Percentiles rank a stretch among this genome's conserved stretches.
Evolutionary conservation across 1,140 invertebrate species (phyloP).

Genomic region (Drosophila tani): DNA sequence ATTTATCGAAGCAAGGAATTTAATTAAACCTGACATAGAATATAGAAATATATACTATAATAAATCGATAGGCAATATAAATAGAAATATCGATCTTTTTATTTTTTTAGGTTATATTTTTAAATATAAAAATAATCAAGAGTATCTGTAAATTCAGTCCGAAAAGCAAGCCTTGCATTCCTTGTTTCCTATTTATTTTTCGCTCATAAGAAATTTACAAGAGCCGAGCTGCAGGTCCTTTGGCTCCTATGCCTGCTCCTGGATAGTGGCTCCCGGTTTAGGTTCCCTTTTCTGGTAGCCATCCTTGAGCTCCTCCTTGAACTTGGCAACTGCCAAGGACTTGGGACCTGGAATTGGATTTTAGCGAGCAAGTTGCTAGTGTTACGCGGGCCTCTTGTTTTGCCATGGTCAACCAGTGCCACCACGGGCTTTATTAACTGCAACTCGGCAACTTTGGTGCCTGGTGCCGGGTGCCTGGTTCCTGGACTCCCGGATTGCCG

Average conservation of each 20-base stretch:
- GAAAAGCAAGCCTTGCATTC: not conserved
- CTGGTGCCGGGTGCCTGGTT: slow-evolving; percentile 3
- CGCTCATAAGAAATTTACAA: slow-evolving; percentile 77
- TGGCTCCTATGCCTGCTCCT: slow-evolving; percentile 5
- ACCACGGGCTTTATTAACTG: slow-evolving; percentile 37
- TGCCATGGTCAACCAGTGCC: slow-evolving; percentile 35
- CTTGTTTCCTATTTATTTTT: slow-evolving; percentile 13
- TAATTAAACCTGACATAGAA: too few species aligned
- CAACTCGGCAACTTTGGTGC: slow-evolving; percentile 10
- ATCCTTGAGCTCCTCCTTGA: slow-evolving; percentile 61
- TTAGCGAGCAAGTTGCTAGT: slow-evolving; percentile 26
- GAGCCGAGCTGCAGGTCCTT: slow-evolving; percentile 17
- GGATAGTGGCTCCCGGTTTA: slow-evolving; percentile 9
- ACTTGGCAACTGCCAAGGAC: slow-evolving; percentile 44
- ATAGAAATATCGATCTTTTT: too few species aligned
- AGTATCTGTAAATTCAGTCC: not conserved
- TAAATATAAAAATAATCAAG: not conserved
- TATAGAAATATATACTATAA: too few species aligned
- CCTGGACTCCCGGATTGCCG: not conserved
- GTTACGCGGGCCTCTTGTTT: slow-evolving; percentile 24
- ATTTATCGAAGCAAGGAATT: not conserved
- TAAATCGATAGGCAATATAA: too few species aligned
- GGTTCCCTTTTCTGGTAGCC: slow-evolving; percentile 7
- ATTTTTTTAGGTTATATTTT: too few species aligned
- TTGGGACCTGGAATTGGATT: slow-evolving; percentile 12